Base-by-base conservation (phyloP, 2,797 vertebrate species). In the Myotis daubentonii region DNA sequence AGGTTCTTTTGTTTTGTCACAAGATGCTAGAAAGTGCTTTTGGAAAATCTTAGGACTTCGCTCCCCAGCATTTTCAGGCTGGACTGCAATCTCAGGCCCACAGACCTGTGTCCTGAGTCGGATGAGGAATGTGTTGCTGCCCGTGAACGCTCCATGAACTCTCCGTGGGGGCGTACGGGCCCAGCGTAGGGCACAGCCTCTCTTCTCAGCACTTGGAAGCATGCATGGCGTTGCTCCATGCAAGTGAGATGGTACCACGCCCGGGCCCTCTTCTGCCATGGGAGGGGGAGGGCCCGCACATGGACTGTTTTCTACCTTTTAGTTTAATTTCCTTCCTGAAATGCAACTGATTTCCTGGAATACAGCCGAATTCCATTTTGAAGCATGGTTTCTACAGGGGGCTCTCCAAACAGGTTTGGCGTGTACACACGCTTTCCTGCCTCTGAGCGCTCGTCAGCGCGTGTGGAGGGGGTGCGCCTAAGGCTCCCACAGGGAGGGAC, bases 1-100 rank as follows among this genome's bases (percentile, higher is more conserved):
- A 97, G 97, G 57, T 38, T 96, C 53, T 92, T 84, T 65, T 72
- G 95, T 96, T 95, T 95, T 80, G 22, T 81, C 16, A 13, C 87
- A 86, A 95, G 47, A 47, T 71, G 4, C 25, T 65, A 96, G 44
- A 8, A 60, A 57, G 60, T 78, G 3, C 85, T 91, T 83, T 90
- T 17, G 82, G 66, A 76, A 55, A 33, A 38, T 4, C 17, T 16
- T 19, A 70, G 81, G 49, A 51, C 80, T 84, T 88, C 65, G 74
- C 72, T 79, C 22, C 0, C 55, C 33, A 22, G 74, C 8, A n/a
- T 70, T 88, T 84, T 51, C n/a, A 62, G 79, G 38, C 49, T 68
- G 41, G 47, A 53, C 33, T 82, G 49, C 60, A 20, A 15, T 85
- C 55, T 72, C 23, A 22, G 76, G 66, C 13, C 55, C 82, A 38